Evolutionary conservation across 2,797 vertebrate species (phyloP), one percentile per base, ranked within the genome.

Genomic region (Schizopygopsis malacanthus): DNA sequence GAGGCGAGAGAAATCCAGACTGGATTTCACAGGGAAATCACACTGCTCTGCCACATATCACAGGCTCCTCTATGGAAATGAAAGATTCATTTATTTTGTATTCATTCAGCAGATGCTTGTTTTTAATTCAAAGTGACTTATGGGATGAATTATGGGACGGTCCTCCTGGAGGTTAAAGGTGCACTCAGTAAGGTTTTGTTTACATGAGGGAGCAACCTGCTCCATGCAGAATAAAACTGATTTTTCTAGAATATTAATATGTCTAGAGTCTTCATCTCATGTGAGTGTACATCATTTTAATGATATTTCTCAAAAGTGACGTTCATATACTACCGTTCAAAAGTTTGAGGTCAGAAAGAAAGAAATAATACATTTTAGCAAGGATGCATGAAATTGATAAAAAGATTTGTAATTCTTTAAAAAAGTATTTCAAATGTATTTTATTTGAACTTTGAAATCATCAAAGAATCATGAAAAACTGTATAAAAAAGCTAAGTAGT

Each of bases 11-110:
- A 52, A 67, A 75, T 75, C 69, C 70, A 54, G 43, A 52, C 45
- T 37, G 13, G 52, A 81, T 84, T 88, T 87, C 70, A 65, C 43
- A 63, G 45, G 50, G 45, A 84, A 69, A 28, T 71, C 43, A 22
- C 63, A 50, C 50, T 52, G 52, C 84, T 78, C 63, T 45, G 67
- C 37, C 54, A 79, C 76, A 79, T 84, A 81, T 65, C 41, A 63
- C 61, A 71, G 45, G 13, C 41, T 81, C n/a, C 18, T 54, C 87
- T 83, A 63, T 84, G n/a, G 33, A 80, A 83, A 86, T 67, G 6
- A 25, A 81, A 50, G 72, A 84, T 86, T 7, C 13, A 80, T 67
- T 81, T 15, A 9, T 37, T 81, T 47, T 78, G 69, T 69, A 81
- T 81, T 52, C 28, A 22, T 81, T 81, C 63, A 70, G 25, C 79